A percentile compares a stretch with the other conserved stretches of the same genome.
Conservation (phyloP, 2,888 invertebrate species). For the Frankliniella fusca region DNA sequence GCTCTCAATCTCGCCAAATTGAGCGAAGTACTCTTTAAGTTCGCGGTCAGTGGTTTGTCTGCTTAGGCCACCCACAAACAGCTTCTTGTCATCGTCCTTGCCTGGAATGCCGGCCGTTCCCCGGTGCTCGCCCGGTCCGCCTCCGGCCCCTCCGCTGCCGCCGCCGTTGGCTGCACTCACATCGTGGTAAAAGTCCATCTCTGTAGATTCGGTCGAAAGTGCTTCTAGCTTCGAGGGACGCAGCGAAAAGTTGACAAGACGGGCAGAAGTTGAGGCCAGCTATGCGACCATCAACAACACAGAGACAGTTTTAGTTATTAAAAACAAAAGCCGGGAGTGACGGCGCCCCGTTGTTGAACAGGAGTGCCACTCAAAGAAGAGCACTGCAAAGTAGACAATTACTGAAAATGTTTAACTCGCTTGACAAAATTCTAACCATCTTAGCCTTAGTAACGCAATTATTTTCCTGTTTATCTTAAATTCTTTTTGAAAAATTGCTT, state of each 20-base stretch:
- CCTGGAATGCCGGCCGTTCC: slow-evolving; percentile 42
- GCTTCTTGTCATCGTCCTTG: slow-evolving; percentile 54
- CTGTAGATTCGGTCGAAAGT: background rate
- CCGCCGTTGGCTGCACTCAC: slow-evolving; percentile 18
- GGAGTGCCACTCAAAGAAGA: too few relatives aligned
- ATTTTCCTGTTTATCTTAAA: too few relatives aligned
- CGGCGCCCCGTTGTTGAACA: background rate
- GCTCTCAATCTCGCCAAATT: slow-evolving; percentile 59
- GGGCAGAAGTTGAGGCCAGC: background rate
- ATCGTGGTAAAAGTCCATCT: slow-evolving; percentile 30
- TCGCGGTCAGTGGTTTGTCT: slow-evolving; percentile 58
- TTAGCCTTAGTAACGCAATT: too few relatives aligned
- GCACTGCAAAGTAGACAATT: too few relatives aligned
- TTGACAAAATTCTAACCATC: too few relatives aligned
- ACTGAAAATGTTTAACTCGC: too few relatives aligned
- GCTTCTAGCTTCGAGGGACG: background rate
- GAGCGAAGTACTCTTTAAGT: slow-evolving; percentile 57
- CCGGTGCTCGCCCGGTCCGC: slow-evolving; percentile 18
- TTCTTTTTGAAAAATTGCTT: too few relatives aligned
- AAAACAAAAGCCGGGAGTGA: background rate
- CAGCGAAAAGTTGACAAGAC: background rate
- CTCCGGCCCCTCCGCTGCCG: slow-evolving; percentile 17
- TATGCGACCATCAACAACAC: background rate
- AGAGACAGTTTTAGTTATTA: background rate
- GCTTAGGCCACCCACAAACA: slow-evolving; percentile 61